Percentiles rank a stretch among this genome's conserved stretches.
Evolutionary conservation across 2,888 invertebrate genomes (phyloP).

Genomic region (Cosmopolites sordidus): DNA sequence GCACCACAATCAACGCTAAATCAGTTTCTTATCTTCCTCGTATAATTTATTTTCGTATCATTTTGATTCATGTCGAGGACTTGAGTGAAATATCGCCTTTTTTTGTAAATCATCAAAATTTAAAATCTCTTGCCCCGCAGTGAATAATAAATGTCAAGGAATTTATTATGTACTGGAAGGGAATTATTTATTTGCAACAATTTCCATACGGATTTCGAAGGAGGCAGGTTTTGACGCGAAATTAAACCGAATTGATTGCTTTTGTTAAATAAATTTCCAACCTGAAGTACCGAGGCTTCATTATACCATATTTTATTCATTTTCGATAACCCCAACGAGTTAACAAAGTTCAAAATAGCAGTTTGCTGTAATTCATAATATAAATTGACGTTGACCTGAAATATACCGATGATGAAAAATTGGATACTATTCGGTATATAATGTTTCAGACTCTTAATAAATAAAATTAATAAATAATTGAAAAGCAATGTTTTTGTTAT

Average conservation of each 20-base stretch:
- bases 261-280: background rate
- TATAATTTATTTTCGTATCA: constrained; percentile 17
- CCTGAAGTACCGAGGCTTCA: background rate
- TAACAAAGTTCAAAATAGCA: no score
- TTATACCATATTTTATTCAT: background rate
- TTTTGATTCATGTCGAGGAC: constrained; percentile 8
- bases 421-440: no score
- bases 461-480: no score
- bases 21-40: constrained; percentile 33
- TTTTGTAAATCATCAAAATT: constrained; percentile 12
- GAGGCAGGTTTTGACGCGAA: background rate
- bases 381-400: no score
- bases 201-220: constrained; percentile 2
- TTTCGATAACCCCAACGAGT: no score
- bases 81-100: constrained; percentile 9
- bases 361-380: no score
- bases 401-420: no score
- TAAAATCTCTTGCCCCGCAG: constrained; percentile 3
- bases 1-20: constrained; percentile 24
- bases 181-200: background rate
- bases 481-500: no score
- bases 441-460: no score
- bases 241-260: background rate
- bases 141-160: constrained; percentile 8
- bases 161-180: constrained; percentile 5